phyloP scores from a whole-genome alignment of 2,797 vertebrate genomes.

The Arrhamphus sclerolepis region DNA sequence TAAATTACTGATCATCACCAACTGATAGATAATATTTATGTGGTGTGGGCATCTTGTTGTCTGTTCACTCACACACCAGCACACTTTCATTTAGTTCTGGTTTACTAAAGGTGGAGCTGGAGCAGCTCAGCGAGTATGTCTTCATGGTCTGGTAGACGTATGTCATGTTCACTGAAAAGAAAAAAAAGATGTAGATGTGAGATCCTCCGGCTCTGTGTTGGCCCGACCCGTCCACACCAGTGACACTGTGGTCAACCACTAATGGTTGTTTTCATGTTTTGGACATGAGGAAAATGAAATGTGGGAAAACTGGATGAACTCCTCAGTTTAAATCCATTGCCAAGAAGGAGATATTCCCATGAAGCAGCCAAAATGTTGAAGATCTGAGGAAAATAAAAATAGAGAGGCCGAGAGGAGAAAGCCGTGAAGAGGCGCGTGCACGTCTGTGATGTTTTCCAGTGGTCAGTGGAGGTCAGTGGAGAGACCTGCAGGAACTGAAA shows the following conservation, averaged over 20 bases:
- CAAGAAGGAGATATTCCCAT: background rate
- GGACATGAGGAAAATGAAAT: too few relatives aligned
- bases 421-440: background rate
- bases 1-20: slow-evolving; percentile 36
- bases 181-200: too few relatives aligned
- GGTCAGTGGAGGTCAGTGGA: too few relatives aligned
- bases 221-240: too few relatives aligned
- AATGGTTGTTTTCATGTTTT: too few relatives aligned
- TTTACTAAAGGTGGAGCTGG: background rate
- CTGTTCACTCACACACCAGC: background rate
- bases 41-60: too few relatives aligned
- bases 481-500: background rate
- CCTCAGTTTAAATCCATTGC: background rate
- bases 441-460: background rate
- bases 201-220: too few relatives aligned
- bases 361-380: background rate
- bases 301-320: too few relatives aligned
- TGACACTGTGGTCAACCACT: too few relatives aligned
- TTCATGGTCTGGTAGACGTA: too few relatives aligned
- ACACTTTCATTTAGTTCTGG: background rate
- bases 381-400: slow-evolving; percentile 2
- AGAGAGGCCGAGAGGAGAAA: background rate
- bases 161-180: too few relatives aligned
- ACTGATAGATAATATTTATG: slow-evolving; percentile 7
- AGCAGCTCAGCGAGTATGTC: too few relatives aligned